These are phyloP conservation scores for Lanius collurio DNA, from an alignment of 2,113 vertebrate genomes.

Conservation along the genomic window DNA sequence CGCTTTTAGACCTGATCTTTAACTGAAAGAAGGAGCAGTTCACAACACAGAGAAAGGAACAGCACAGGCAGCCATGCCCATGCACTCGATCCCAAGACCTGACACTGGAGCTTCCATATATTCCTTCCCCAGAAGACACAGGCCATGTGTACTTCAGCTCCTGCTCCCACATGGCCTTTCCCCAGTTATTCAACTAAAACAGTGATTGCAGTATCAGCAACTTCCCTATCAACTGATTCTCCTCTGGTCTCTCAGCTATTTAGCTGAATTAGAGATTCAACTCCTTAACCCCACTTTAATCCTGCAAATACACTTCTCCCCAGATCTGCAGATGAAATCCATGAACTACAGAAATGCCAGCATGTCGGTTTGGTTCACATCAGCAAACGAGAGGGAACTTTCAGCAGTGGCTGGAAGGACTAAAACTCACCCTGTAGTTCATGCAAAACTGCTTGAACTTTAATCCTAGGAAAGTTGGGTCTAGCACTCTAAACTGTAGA, in stretches of 20 bases:
- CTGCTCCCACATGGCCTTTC: not conserved
- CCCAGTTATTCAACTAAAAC: not conserved
- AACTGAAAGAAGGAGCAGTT: not conserved
- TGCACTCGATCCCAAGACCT: not conserved
- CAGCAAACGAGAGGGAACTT: not conserved
- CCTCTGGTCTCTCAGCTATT: not conserved
- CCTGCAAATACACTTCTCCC: not conserved
- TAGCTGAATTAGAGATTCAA: not conserved
- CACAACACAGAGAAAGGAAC: not conserved
- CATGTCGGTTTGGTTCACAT: not conserved
- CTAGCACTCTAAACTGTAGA: not conserved
- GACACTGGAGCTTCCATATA: not conserved
- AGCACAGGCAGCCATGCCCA: not conserved
- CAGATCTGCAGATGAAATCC: not conserved
- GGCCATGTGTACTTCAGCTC: not conserved
- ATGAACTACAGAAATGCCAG: not conserved
- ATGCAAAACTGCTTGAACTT: not conserved
- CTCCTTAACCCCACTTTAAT: not conserved
- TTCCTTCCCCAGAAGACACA: not conserved
- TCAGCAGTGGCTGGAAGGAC: not conserved
- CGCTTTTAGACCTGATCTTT: not conserved
- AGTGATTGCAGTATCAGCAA: not conserved
- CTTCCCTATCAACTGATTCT: not conserved
- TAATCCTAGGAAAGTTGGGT: not conserved
- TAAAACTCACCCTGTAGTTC: not conserved